Conservation (phyloP, 2,797 vertebrate species). For the Macropus fuliginosus region DNA sequence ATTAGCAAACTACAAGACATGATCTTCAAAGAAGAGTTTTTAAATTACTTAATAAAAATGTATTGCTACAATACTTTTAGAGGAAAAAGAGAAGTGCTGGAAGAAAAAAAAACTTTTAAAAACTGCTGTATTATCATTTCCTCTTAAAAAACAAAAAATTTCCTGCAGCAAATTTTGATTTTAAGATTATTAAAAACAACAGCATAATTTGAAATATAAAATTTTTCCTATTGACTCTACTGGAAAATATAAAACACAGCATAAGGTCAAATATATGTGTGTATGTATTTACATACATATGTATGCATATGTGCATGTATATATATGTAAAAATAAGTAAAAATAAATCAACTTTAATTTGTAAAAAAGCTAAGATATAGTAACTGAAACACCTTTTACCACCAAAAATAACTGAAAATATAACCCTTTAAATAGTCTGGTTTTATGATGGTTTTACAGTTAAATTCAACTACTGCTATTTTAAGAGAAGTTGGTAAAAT, state of each 20-base stretch:
- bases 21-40: neutral
- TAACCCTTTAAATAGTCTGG: neutral
- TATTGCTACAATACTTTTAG: neutral
- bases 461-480: conserved; percentile 15
- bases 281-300: too few species aligned
- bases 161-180: neutral
- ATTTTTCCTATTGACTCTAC: neutral
- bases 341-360: neutral
- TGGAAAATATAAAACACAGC: neutral
- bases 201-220: neutral
- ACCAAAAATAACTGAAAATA: conserved; percentile 13
- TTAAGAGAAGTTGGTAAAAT: conserved; percentile 46
- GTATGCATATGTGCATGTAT: neutral
- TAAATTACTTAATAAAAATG: neutral
- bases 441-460: conserved; percentile 1
- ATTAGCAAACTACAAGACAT: neutral
- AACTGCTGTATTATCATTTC: neutral
- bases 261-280: neutral
- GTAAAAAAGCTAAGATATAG: neutral
- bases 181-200: neutral
- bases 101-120: neutral
- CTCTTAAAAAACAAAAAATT: neutral
- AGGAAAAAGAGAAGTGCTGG: neutral
- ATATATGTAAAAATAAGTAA: neutral
- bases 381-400: neutral